These are phyloP conservation scores for Platalea minor DNA, from an alignment of 2,797 vertebrate genomes.

Conservation along the genomic window DNA sequence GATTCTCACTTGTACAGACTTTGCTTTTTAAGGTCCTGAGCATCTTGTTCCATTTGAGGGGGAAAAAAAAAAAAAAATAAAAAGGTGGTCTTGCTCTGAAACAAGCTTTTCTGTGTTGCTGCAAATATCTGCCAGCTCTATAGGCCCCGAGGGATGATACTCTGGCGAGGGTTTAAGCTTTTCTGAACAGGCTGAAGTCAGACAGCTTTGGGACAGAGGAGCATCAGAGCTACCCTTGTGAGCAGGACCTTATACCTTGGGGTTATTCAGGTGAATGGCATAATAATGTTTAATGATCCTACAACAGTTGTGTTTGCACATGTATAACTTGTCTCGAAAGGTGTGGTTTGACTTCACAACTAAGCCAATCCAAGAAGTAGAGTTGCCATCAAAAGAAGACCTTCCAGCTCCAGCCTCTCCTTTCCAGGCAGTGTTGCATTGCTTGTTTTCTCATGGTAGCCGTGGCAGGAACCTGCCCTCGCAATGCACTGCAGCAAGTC, in stretches of 20 bases:
- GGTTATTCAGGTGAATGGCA: not conserved
- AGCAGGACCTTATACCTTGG: not conserved
- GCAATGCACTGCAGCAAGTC: not conserved
- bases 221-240: not conserved
- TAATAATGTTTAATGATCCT: not conserved
- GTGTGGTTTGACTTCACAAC: not conserved
- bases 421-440: not conserved
- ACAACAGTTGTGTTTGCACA: not conserved
- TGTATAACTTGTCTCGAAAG: not conserved
- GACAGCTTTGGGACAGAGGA: not conserved
- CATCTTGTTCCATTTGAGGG: not conserved
- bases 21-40: not conserved
- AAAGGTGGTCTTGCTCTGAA: not conserved
- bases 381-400: not conserved
- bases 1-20: too few species aligned
- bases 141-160: not conserved
- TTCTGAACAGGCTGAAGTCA: not conserved
- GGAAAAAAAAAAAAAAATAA: not conserved
- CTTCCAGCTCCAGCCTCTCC: not conserved
- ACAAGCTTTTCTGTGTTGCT: not conserved
- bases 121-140: not conserved
- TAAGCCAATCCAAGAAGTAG: not conserved
- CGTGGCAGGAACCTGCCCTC: not conserved
- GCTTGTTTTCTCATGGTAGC: not conserved
- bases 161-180: not conserved